Evolutionary conservation across 2,113 vertebrate genomes (phyloP).

Genomic region (Passer montanus): DNA sequence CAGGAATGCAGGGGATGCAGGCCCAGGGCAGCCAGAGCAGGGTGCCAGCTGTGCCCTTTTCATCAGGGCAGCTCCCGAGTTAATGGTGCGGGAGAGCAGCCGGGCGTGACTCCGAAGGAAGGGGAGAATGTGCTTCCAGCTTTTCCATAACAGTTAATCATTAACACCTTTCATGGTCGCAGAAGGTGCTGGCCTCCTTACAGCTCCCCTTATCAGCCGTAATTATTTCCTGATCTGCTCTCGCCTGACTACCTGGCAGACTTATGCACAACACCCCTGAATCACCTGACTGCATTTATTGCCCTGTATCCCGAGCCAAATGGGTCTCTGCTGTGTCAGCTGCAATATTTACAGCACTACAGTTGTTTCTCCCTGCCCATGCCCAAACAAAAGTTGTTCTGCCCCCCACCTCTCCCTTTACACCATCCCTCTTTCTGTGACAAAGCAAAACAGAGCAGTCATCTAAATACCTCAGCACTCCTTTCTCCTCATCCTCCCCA

Average conservation of each 20-base stretch:
- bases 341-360: background rate
- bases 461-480: background rate
- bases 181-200: slow-evolving; percentile 32
- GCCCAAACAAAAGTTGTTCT: background rate
- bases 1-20: background rate
- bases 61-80: background rate
- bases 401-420: background rate
- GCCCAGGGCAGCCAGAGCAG: background rate
- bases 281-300: slow-evolving; percentile 61
- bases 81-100: background rate
- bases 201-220: slow-evolving; percentile 30
- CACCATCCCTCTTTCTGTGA: background rate
- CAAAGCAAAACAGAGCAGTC: background rate
- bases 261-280: background rate
- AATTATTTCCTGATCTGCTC: slow-evolving; percentile 57
- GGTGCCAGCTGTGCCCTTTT: background rate
- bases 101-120: background rate
- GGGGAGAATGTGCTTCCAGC: background rate
- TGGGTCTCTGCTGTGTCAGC: slow-evolving; percentile 42
- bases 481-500: background rate
- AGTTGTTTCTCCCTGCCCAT: background rate
- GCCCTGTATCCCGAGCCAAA: slow-evolving; percentile 42
- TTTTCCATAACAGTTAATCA: slow-evolving; percentile 39
- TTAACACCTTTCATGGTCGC: slow-evolving; percentile 35
- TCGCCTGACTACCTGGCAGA: slow-evolving; percentile 10